Evolutionary conservation across 2,113 vertebrate genomes (phyloP), one percentile per base, ranked within the genome.

Genomic region (Anser cygnoides): DNA sequence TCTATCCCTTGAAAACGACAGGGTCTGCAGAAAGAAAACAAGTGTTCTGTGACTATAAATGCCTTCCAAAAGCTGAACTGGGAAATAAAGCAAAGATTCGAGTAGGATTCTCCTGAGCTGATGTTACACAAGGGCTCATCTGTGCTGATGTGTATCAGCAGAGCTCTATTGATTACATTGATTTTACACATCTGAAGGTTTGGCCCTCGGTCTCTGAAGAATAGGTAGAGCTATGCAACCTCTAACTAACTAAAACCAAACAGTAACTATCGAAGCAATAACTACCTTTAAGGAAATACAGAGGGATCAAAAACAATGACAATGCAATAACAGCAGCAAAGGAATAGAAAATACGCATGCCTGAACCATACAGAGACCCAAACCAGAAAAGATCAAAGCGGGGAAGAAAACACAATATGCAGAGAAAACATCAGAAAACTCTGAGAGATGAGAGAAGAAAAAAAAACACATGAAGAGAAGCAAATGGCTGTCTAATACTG

Each of bases 151-250:
- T 91, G 82, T 80, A 97, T 91, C 93, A 95, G 94, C 93, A 94
- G 95, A 85, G 84, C 91, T 87, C 84, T 95, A 96, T 91, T 79
- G 95, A 96, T 95, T 66, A 91, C 84, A 95, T 82, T 82, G 96
- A 93, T 96, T 96, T 92, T 84, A 94, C 74, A 50, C 90, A 84
- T 80, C 93, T 94, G 90, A 91, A 91, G 92, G 84, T 92, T 84
- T 95, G 95, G 94, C 95, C 96, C 82, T 54, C 39, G 84, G 76
- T 70, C 73, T 91, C 89, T 74, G 63, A 96, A 82, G 84, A 95
- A 76, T 67, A 89, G 54, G 91, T 74, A 63, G 67, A 93, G 91
- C 92, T 87, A 93, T 94, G 91, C 76, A 92, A 96, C 86, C 93
- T 89, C 92, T 85, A 94, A 89, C 90, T 92, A 95, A 90, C 78